Evolutionary conservation across 2,113 vertebrate species (phyloP).

Genomic region (human): DNA sequence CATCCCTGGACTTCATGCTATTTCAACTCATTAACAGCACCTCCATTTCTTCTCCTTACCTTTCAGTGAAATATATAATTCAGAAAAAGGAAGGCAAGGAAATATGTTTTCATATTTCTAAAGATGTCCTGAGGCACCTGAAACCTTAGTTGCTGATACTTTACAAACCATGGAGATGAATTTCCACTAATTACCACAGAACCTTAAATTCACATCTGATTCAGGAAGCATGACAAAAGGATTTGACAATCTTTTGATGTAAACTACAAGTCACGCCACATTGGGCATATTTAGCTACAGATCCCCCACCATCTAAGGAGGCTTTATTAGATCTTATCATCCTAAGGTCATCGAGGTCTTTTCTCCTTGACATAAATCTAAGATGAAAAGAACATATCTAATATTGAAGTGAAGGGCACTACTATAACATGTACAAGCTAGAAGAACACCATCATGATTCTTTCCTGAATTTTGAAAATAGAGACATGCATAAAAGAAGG

Average conservation of each 20-base stretch:
- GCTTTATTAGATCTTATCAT: neutral
- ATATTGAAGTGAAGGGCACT: neutral
- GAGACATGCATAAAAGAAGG: neutral
- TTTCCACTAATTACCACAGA: conserved; percentile 2
- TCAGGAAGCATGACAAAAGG: conserved; percentile 25
- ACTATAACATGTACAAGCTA: neutral
- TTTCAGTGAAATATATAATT: neutral
- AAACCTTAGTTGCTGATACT: conserved; percentile 4
- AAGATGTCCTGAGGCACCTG: neutral
- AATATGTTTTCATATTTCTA: neutral
- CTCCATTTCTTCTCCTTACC: neutral
- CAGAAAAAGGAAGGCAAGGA: neutral
- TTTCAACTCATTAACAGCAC: neutral
- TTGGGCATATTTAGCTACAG: neutral
- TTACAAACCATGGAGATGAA: neutral
- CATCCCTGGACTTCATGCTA: neutral
- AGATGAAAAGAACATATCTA: neutral
- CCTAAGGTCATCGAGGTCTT: neutral
- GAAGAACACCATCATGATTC: neutral
- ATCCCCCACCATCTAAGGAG: neutral
- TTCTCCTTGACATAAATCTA: neutral
- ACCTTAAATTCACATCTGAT: conserved; percentile 4
- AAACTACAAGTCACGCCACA: neutral
- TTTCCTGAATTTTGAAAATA: neutral
- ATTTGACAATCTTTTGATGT: neutral